A percentile compares a stretch with the other conserved stretches of the same genome.
Conservation (phyloP, 2,888 invertebrate genomes). For the Eupithecia pulchellata region DNA sequence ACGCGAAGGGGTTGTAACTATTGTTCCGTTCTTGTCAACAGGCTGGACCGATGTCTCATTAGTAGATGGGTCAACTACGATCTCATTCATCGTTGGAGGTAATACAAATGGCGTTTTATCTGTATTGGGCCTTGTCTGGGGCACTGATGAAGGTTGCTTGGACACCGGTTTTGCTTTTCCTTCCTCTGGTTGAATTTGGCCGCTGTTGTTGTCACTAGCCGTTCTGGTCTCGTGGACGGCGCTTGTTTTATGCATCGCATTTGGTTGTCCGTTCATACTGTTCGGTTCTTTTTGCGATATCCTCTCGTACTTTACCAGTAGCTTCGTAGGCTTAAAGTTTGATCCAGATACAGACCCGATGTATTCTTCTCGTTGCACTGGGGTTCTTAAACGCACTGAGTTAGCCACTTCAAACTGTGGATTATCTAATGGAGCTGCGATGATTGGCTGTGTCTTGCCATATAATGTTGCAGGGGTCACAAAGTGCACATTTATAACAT, state of each 20-base stretch:
- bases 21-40: slow-evolving; percentile 41
- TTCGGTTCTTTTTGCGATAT: slow-evolving; percentile 44
- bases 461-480: slow-evolving; percentile 35
- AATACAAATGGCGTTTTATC: slow-evolving; percentile 9
- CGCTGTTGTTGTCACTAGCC: slow-evolving; percentile 13
- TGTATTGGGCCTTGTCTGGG: slow-evolving; percentile 10
- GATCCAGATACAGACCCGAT: slow-evolving; percentile 39
- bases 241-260: slow-evolving; percentile 12
- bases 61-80: slow-evolving; percentile 15
- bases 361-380: slow-evolving; percentile 42
- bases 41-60: slow-evolving; percentile 42
- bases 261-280: slow-evolving; percentile 27
- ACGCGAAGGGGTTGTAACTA: slow-evolving; percentile 57
- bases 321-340: slow-evolving; percentile 43
- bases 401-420: slow-evolving; percentile 25
- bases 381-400: slow-evolving; percentile 15
- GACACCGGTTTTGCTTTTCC: slow-evolving; percentile 14
- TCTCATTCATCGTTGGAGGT: slow-evolving; percentile 11
- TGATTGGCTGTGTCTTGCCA: slow-evolving; percentile 34
- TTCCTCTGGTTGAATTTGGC: not conserved
- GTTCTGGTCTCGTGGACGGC: slow-evolving; percentile 18
- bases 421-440: slow-evolving; percentile 36
- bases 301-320: slow-evolving; percentile 42
- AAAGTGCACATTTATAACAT: slow-evolving; percentile 44
- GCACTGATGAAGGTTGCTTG: slow-evolving; percentile 11